Base-by-base conservation (phyloP, 2,888 invertebrate species). In the Noctua janthina region DNA sequence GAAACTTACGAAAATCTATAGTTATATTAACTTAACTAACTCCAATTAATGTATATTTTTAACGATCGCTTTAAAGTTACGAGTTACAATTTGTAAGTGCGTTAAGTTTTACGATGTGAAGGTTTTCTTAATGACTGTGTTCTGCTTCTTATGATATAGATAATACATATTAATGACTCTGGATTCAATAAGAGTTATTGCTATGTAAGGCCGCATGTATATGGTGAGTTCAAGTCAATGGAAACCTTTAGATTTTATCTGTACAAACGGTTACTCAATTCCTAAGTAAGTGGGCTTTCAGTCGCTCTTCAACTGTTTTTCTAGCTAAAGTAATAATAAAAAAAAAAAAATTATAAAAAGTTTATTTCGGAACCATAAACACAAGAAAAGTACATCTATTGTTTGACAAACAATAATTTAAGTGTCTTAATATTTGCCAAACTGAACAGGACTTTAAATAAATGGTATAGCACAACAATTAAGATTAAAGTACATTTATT, bases 1-100 rank as follows among this genome's bases (percentile, higher is more conserved):
- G 69, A 87, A 86, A 88, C 74, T 78, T 78, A 84, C 71, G 23
- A 78, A 88, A 87, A 90, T 80, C 78, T 76, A 84, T 90, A 86
- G 84, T 87, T 87, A 88, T 90, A 82, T 86, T 46, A 81, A 80
- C 70, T 89, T 79, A 80, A 78, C 75, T 87, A 85, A 81, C 77
- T 83, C 81, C 79, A 88, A 84, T 78, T 78, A 87, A 85, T 81
- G 79, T 84, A 80, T 66, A 74, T 71, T 84, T 86, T 86, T 86
- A 83, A 86, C 54, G 76, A 83, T 74, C 68, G 35, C 51, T 70
- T 75, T 73, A 76, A 83, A 23, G 69, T 80, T 79, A 76, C 54
- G 70, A 68, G 67, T 74, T 66, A 74, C 46, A 81, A 75, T 76
- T 84, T 79, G 78, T 82, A 76, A 83, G 77, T 69, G 74, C 64